These are phyloP conservation scores for Acleris holmiana DNA, from an alignment of 2,888 invertebrate species.

Conservation along the genomic window DNA sequence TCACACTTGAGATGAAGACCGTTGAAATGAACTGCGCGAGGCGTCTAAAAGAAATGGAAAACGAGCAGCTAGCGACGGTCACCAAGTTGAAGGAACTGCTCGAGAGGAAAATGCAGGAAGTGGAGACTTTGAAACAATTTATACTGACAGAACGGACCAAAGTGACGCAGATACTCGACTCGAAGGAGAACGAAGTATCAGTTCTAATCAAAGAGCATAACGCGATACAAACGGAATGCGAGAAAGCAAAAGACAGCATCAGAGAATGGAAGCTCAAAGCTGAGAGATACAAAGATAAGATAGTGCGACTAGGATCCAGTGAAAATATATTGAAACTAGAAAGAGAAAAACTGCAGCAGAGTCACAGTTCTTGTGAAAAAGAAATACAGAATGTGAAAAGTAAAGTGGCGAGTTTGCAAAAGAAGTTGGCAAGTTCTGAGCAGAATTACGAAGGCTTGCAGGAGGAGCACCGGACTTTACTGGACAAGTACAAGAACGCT, in stretches of 20 bases:
- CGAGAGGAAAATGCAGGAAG: constrained; percentile 81
- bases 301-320: constrained; percentile 63
- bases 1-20: constrained; percentile 85
- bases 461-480: constrained; percentile 75
- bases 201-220: constrained; percentile 76
- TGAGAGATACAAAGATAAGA: constrained; percentile 70
- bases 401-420: constrained; percentile 71
- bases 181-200: constrained; percentile 80
- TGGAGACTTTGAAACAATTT: constrained; percentile 79
- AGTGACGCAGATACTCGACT: constrained; percentile 77
- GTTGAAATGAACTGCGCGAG: constrained; percentile 82
- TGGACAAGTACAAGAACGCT: constrained; percentile 86
- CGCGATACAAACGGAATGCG: constrained; percentile 64
- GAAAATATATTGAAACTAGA: constrained; percentile 67
- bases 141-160: constrained; percentile 79
- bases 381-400: constrained; percentile 71
- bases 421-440: constrained; percentile 73
- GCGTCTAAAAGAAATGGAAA: constrained; percentile 78
- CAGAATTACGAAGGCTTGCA: constrained; percentile 63
- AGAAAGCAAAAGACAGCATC: constrained; percentile 64
- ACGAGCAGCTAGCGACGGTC: constrained; percentile 72
- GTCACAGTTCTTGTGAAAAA: constrained; percentile 58
- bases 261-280: constrained; percentile 67
- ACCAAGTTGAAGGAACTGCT: constrained; percentile 76
- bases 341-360: constrained; percentile 69